Conservation (phyloP, 2,113 vertebrate genomes). For the Oncorhynchus masou region DNA sequence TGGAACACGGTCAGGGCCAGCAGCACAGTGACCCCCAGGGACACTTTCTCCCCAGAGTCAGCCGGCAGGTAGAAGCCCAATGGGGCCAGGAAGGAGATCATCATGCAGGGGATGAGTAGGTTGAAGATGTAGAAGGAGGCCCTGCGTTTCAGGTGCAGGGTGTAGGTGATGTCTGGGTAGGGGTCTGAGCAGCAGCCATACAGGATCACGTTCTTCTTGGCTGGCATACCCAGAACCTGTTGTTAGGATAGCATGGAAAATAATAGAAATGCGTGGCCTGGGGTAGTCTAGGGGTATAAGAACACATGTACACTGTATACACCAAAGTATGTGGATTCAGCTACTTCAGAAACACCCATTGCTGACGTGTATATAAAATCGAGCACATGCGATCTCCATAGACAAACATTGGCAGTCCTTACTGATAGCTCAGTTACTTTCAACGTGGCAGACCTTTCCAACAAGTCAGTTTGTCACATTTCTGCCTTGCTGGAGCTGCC, state of each 20-base stretch:
- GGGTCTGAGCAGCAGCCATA: conserved; percentile 97
- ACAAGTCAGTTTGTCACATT: too few relatives aligned
- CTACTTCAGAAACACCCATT: too few relatives aligned
- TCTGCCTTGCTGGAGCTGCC: neutral
- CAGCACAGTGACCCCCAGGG: conserved; percentile 91
- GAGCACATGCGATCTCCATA: too few relatives aligned
- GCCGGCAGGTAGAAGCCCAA: conserved; percentile 96
- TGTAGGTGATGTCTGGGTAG: conserved; percentile 96
- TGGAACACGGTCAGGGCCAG: conserved; percentile 97
- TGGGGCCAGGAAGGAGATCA: conserved; percentile 97
- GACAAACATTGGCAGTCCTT: too few relatives aligned
- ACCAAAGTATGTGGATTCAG: too few relatives aligned
- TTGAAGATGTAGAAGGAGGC: conserved; percentile 97
- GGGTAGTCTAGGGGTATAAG: neutral
- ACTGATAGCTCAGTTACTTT: too few relatives aligned
- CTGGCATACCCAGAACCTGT: conserved; percentile 82
- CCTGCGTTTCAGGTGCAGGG: conserved; percentile 86
- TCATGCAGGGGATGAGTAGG: conserved; percentile 90
- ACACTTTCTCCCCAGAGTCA: conserved; percentile 97
- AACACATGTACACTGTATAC: too few relatives aligned
- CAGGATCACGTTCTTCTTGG: conserved; percentile 91
- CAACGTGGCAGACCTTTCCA: too few relatives aligned
- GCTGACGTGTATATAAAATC: too few relatives aligned
- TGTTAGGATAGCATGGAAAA: too few relatives aligned
- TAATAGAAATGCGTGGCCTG: conserved; percentile 57